Base-by-base conservation (phyloP, 2,888 invertebrate species). In the Pseudococcus longispinus region DNA sequence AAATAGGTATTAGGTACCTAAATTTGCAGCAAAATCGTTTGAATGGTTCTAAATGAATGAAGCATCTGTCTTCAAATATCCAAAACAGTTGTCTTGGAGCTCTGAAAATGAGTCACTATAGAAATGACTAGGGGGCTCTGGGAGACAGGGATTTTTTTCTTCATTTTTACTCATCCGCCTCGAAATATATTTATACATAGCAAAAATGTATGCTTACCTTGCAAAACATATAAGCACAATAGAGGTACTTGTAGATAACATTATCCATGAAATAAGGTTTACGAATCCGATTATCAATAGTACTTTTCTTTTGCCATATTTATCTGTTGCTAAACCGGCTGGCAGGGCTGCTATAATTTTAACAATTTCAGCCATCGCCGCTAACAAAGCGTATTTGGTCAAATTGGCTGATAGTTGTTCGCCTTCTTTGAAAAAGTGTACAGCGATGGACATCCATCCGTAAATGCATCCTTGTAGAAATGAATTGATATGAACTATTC, bases 241-340 rank as follows among this genome's bases (percentile, higher is more conserved):
- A 42, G 70, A 85, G 2, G 23, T 15, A 11, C 60, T 42, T 32
- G 70, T 6, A 20, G 60, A 85, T 85, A 85, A 23, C 37, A n/a
- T 42, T 6, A n/a, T 70, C 85, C 85, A 85, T 5, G 85, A 11
- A 8, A 44, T 26, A 9, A 85, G 18, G 15, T 85, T 42, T 26
- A 85, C 13, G 13, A 29, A 6, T 37, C 85, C 85, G 18, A 85
- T 44, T 9, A 11, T 26, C 3, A 70, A 37, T 6, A 85, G 23
- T 37, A 85, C 55, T 18, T 70, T 42, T 70, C 70, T 85, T 20
- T 60, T 65, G 9, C 85, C 85, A 44, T n/a, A 85, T 37, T 85
- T 85, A 44, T 85, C 70, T 4, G 42, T 60, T 44, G 60, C 15
- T 20, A 85, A 8, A 6, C 85, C 85, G 3, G 60, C 42, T 2